Base-by-base conservation (phyloP, 2,113 vertebrate genomes). In the Vulpes ferrilata region DNA sequence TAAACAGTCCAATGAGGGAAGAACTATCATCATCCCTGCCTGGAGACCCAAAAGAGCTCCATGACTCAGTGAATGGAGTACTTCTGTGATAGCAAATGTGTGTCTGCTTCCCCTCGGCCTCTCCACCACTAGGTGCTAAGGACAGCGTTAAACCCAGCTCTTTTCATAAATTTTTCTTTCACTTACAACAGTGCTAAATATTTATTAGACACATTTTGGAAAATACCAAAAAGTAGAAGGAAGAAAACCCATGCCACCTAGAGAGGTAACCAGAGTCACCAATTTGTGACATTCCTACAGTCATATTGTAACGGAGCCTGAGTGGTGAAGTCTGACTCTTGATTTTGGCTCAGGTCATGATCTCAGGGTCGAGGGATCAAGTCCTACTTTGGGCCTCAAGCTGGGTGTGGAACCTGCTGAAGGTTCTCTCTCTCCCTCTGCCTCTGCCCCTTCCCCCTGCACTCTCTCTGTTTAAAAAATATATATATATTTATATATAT, bases 31-130 rank as follows among this genome's bases (percentile, higher is more conserved):
- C 59, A 8, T 30, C 30, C 32, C 25, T 7, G 0, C 25, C 25
- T 8, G 76, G 65, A 93, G 32, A 48, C 7, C 83, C 79, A 15
- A 0, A 19, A 35, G 25, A 51, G 15, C 16, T 48, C 17, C 4
- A 0, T 32, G 64, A 53, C 48, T 67, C 25, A 35, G 32, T 0
- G 15, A 32, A 19, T 2, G 19, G 79, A 30, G n/a, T 4, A 0
- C n/a, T 2, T 15, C 13, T 6, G 3, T 23, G 22, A 11, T 78
- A 60, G 7, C 35, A 60, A 13, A 17, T 2, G 8, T 22, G 53
- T 55, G 2, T 59, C 19, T 15, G 57, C 27, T n/a, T 48, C 32
- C 20, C 51, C 12, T 11, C 4, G 1, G 35, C 60, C 60, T 86
- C 55, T 48, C 55, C n/a, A 53, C 53, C 87, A 20, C 11, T 0